Conservation (phyloP, 2,113 vertebrate species). For the Eudyptes chrysolophus region DNA sequence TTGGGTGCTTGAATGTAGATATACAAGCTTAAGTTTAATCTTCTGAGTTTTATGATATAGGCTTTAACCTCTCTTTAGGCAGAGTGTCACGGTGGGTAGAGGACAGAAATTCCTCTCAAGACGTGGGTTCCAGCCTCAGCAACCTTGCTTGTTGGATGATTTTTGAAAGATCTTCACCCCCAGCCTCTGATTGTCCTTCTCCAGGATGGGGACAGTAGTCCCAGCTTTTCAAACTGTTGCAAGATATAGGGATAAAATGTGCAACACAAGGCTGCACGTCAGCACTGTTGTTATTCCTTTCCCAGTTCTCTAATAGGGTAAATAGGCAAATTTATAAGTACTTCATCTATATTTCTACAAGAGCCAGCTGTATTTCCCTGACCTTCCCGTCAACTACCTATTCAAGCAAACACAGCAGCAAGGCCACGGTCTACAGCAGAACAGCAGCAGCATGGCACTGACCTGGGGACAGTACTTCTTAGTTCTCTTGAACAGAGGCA, state of each 20-base stretch:
- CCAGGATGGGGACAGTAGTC: neutral
- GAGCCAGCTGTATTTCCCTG: neutral
- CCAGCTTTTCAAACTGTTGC: neutral
- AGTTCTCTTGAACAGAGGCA: slow-evolving; percentile 48
- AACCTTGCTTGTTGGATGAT: neutral
- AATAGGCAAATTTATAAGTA: neutral
- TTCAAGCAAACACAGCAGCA: neutral
- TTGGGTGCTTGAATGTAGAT: neutral
- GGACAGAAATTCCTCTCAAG: neutral
- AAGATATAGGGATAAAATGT: neutral
- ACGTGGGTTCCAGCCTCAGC: neutral
- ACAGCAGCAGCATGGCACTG: neutral
- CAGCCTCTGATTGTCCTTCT: neutral
- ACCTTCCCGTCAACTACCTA: neutral
- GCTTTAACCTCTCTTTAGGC: neutral
- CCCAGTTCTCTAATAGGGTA: neutral
- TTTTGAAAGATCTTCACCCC: neutral
- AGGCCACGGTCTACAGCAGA: neutral
- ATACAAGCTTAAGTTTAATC: neutral
- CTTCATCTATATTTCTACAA: neutral
- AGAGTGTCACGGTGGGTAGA: neutral
- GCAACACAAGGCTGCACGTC: neutral
- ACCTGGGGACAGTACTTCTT: slow-evolving; percentile 47
- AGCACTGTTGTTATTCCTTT: neutral
- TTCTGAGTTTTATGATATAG: neutral